phyloP scores from a whole-genome alignment of 2,113 vertebrate species.

The Cavia aperea region DNA sequence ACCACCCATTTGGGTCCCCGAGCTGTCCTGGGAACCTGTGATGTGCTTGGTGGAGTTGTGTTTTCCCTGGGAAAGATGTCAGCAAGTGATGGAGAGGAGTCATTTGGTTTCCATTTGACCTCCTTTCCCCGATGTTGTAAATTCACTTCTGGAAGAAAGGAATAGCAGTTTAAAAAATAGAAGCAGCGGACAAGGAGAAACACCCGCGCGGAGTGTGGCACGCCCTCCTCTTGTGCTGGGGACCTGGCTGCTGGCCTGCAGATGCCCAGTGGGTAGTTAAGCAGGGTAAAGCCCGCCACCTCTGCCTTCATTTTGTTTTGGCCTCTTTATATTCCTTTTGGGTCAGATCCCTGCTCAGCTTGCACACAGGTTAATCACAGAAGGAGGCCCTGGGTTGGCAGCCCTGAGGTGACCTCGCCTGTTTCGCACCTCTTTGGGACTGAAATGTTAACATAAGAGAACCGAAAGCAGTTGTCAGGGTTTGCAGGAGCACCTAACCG shows the following conservation, averaged over 20 bases:
- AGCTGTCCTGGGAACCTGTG: not conserved
- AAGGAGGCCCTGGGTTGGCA: too few relatives aligned
- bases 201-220: accelerated
- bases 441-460: not conserved
- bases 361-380: not conserved
- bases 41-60: accelerated
- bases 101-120: not conserved
- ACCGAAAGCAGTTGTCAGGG: not conserved
- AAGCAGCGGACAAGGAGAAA: not conserved
- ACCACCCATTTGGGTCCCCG: not conserved
- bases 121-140: not conserved
- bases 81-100: not conserved
- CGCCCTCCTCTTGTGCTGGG: not conserved
- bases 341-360: not conserved
- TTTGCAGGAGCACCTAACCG: not conserved
- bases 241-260: not conserved
- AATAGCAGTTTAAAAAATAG: not conserved
- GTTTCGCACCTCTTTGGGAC: not conserved
- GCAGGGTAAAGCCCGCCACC: too few relatives aligned
- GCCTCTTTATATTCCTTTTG: not conserved
- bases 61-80: not conserved
- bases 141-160: not conserved
- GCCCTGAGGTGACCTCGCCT: not conserved
- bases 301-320: not conserved
- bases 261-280: not conserved